Base-by-base conservation (phyloP, 2,888 invertebrate genomes). In the Apodemia zela region DNA sequence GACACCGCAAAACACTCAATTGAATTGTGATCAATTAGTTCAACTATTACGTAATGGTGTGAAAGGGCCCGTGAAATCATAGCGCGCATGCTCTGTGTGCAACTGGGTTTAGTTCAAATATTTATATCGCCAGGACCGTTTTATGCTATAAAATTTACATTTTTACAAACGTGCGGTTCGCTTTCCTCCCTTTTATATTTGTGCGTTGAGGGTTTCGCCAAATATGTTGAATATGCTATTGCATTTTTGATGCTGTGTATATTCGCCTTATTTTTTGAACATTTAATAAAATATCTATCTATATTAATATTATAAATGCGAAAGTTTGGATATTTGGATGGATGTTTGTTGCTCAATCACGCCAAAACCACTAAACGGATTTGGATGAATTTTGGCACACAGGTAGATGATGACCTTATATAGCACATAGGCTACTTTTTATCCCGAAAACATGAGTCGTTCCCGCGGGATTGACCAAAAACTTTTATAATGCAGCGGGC, bases 81-180 rank as follows among this genome's bases (percentile, higher is more conserved):
- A 58, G 57, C 62, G 82, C 83, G 84, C 85, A 84, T 82, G 85
- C 81, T 71, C 79, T 71, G 69, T 77, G 71, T 82, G 83, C 81
- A 81, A 73, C 73, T 73, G 74, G 76, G 76, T 79, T 79, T 75
- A 78, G 73, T 77, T 87, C 82, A 87, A 87, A 88, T 88, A 89
- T 89, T 89, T 88, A 88, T 88, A 83, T 77, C 73, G 69, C 70
- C 71, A 69, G 70, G 73, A 70, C 72, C 68, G 73, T 72, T 75
- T 67, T 71, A 73, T 76, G 82, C 84, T 81, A 86, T 89, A 89
- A 85, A 87, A 89, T 89, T 87, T 87, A 85, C 87, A 89, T 89
- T 89, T 87, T 86, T 82, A 86, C 86, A 83, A 82, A 84, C 82
- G 74, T 73, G 71, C 60, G 68, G 67, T 69, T 65, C 65, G 51